Conservation (phyloP, 2,888 invertebrate species). For the Tridacna crocea region DNA sequence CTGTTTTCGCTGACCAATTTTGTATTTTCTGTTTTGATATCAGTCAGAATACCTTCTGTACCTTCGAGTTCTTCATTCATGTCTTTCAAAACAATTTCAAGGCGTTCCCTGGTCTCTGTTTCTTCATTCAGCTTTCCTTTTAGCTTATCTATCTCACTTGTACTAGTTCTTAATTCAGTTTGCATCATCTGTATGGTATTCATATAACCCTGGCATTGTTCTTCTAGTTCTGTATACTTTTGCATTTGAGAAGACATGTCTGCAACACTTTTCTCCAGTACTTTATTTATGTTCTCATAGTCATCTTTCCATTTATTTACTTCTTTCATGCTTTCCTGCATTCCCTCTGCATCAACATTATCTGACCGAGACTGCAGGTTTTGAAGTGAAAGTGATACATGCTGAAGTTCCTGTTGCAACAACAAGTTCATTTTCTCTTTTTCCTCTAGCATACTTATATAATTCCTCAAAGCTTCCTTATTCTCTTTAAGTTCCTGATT, state of each 20-base stretch:
- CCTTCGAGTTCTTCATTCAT: slow-evolving; percentile 31
- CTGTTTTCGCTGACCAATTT: slow-evolving; percentile 22
- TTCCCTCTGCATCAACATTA: background rate
- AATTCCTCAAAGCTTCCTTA: slow-evolving; percentile 35
- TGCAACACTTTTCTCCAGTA: slow-evolving; percentile 9
- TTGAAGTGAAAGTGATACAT: background rate
- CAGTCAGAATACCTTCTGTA: slow-evolving; percentile 11
- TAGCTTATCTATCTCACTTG: slow-evolving; percentile 25
- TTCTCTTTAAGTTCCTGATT: slow-evolving; percentile 28
- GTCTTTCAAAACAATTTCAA: slow-evolving; percentile 28
- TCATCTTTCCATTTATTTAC: background rate
- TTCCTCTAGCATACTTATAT: slow-evolving; percentile 48
- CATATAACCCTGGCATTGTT: slow-evolving; percentile 54
- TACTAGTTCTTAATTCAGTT: slow-evolving; percentile 54
- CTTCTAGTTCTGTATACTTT: slow-evolving; percentile 47
- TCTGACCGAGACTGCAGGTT: background rate
- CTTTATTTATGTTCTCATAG: background rate
- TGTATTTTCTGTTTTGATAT: slow-evolving; percentile 23
- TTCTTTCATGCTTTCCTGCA: slow-evolving; percentile 6
- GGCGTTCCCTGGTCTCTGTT: slow-evolving; percentile 4
- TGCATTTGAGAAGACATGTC: slow-evolving; percentile 47
- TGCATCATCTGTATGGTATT: slow-evolving; percentile 65
- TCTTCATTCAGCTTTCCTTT: slow-evolving; percentile 24
- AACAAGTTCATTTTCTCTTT: slow-evolving; percentile 57
- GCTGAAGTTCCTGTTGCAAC: slow-evolving; percentile 50